Evolutionary conservation across 2,797 vertebrate genomes (phyloP).

Genomic region (Cottoperca gobio): DNA sequence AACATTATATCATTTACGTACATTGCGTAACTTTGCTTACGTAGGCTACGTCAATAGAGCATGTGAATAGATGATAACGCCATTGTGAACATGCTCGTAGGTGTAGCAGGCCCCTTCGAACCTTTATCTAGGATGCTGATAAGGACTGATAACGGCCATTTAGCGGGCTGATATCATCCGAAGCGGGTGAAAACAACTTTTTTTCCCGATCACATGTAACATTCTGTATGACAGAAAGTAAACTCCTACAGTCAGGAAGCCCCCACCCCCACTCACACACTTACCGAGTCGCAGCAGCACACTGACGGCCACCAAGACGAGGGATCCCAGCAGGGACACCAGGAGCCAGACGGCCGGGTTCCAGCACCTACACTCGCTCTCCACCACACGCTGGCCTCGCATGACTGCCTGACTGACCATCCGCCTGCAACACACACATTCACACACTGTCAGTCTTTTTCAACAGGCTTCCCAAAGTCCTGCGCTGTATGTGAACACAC

Average conservation of each 20-base stretch:
- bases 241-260: not conserved
- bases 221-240: not conserved
- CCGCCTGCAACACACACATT: conserved; percentile 67
- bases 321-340: conserved; percentile 71
- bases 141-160: too few relatives aligned
- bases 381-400: conserved; percentile 74
- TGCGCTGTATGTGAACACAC: not conserved
- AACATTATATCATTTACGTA: too few relatives aligned
- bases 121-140: too few relatives aligned
- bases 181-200: too few relatives aligned
- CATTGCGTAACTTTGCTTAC: too few relatives aligned
- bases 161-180: too few relatives aligned
- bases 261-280: conserved; percentile 28
- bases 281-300: conserved; percentile 69
- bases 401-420: conserved; percentile 80
- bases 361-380: conserved; percentile 72
- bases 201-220: not conserved
- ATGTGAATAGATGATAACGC: too few relatives aligned
- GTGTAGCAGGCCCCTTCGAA: too few relatives aligned
- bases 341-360: conserved; percentile 74
- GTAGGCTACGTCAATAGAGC: too few relatives aligned
- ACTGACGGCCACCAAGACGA: conserved; percentile 85
- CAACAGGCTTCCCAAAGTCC: conserved; percentile 8
- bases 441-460: conserved; percentile 28
- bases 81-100: too few relatives aligned